A percentile compares a stretch with the other conserved stretches of the same genome.
Conservation (phyloP, 2,888 invertebrate species). For the Gari tellinella region DNA sequence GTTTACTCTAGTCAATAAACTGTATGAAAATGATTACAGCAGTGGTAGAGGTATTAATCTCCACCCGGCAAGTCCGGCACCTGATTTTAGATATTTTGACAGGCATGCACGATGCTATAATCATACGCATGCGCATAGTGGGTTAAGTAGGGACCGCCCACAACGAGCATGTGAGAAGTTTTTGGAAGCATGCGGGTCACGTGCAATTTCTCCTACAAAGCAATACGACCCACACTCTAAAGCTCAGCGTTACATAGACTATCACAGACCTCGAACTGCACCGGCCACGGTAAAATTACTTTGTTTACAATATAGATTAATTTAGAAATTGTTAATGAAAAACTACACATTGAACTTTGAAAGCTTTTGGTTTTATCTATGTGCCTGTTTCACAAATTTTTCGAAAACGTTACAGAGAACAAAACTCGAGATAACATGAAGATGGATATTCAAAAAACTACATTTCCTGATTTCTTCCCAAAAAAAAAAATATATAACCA, state of each 20-base stretch:
- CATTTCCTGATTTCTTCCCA: too few species aligned
- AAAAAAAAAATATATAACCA: too few species aligned
- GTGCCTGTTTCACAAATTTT: too few species aligned
- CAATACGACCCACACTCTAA: conserved; percentile 55
- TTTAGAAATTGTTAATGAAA: too few species aligned
- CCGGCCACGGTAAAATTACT: conserved; percentile 65
- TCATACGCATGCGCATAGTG: conserved; percentile 66
- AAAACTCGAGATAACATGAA: too few species aligned
- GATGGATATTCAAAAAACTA: too few species aligned
- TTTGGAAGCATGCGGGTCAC: conserved; percentile 47
- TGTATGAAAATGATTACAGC: conserved; percentile 62
- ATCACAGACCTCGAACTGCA: conserved; percentile 72
- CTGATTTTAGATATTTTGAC: conserved; percentile 72
- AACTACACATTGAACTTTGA: too few species aligned
- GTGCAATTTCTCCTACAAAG: conserved; percentile 53
- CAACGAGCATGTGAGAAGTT: conserved; percentile 66
- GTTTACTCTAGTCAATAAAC: conserved; percentile 68
- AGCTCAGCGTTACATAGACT: conserved; percentile 69
- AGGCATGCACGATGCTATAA: conserved; percentile 74
- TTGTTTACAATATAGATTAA: too few species aligned
- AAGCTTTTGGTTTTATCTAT: too few species aligned
- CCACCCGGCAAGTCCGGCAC: conserved; percentile 68
- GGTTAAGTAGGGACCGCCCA: conserved; percentile 63
- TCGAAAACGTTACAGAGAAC: too few species aligned
- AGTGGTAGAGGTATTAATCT: conserved; percentile 49